These are phyloP conservation scores for Heliconius eleuchia DNA, from an alignment of 1,140 invertebrate genomes.

Conservation along the genomic window DNA sequence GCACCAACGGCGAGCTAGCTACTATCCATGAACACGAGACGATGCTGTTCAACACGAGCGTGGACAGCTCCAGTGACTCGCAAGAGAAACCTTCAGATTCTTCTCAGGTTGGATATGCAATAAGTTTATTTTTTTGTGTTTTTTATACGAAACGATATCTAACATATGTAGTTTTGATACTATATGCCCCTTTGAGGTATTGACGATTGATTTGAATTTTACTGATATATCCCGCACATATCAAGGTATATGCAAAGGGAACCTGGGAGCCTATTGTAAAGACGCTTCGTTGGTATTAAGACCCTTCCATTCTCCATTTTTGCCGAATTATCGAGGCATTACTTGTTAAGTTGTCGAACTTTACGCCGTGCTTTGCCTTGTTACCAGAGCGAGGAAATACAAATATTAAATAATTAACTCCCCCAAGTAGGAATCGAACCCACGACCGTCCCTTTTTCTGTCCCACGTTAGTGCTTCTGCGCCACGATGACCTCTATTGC, in stretches of 20 bases:
- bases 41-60: conserved; percentile 90
- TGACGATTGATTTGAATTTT: too few relatives aligned
- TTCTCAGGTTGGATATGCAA: conserved; percentile 67
- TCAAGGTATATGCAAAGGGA: too few relatives aligned
- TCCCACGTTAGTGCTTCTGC: neutral
- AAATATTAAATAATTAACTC: neutral
- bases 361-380: neutral
- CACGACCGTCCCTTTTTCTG: neutral
- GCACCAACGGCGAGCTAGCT: conserved; percentile 90
- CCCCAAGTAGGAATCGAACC: neutral
- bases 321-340: too few relatives aligned
- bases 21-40: conserved; percentile 96
- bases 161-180: too few relatives aligned
- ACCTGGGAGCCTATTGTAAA: too few relatives aligned
- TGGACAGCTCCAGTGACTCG: conserved; percentile 81
- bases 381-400: neutral
- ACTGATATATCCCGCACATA: too few relatives aligned
- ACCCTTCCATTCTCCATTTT: too few relatives aligned
- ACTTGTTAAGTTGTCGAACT: too few relatives aligned
- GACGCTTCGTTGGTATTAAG: too few relatives aligned
- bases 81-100: conserved; percentile 77
- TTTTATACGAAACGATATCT: too few relatives aligned
- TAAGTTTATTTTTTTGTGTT: neutral
- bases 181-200: too few relatives aligned
- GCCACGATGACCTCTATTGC: too few relatives aligned